These are phyloP conservation scores for Ethmia dodecea DNA, from an alignment of 2,888 invertebrate species.

Conservation along the genomic window DNA sequence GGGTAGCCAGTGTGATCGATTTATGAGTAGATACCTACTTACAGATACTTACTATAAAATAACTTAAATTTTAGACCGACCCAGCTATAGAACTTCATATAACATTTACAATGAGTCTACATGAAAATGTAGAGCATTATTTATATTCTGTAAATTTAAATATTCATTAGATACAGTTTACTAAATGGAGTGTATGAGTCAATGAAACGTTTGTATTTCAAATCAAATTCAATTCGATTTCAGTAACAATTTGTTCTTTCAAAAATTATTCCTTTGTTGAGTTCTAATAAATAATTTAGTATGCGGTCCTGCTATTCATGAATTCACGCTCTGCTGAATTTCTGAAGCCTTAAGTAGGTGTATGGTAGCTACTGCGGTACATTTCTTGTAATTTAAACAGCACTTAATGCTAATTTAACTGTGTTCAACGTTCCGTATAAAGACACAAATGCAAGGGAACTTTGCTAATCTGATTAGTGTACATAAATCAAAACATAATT, in stretches of 20 bases:
- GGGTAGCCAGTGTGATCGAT: no score
- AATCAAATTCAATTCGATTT: slow-evolving; percentile 52
- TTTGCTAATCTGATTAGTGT: slow-evolving; percentile 20
- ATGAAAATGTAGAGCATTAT: no score
- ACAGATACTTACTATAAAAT: no score
- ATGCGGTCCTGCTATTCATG: slow-evolving; percentile 30
- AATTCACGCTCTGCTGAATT: slow-evolving; percentile 43
- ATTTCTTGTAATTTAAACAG: slow-evolving; percentile 31
- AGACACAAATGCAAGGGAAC: slow-evolving; percentile 24
- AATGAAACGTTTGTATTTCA: slow-evolving; percentile 68
- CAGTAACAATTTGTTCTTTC: slow-evolving; percentile 45
- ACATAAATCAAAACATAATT: slow-evolving; percentile 5
- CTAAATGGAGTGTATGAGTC: slow-evolving; percentile 35
- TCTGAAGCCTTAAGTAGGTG: slow-evolving; percentile 34
- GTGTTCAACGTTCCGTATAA: slow-evolving; percentile 34
- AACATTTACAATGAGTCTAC: no score
- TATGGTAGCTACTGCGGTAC: slow-evolving; percentile 29
- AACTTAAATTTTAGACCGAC: no score
- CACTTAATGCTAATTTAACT: slow-evolving; percentile 29
- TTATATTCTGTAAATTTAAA: no score
- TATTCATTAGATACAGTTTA: no score
- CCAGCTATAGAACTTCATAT: no score
- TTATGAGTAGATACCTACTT: no score
- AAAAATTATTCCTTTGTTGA: slow-evolving; percentile 50
- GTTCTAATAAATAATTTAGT: slow-evolving; percentile 57